phyloP scores from a whole-genome alignment of 2,797 vertebrate species.

The Nasua narica region DNA sequence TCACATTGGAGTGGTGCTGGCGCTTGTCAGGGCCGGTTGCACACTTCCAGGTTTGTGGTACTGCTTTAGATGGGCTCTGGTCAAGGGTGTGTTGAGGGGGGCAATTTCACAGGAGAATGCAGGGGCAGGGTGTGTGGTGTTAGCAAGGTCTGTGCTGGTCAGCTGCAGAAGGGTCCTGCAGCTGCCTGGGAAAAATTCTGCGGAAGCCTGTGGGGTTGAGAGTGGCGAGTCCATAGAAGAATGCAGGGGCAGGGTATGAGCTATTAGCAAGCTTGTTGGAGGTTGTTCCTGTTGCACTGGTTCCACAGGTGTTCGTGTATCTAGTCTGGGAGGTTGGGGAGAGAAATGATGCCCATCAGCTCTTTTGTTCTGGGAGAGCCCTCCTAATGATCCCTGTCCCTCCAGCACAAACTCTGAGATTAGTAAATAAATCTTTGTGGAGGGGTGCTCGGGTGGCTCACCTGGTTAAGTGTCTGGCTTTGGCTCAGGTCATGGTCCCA shows the following conservation, averaged over 20 bases:
- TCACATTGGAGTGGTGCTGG: neutral
- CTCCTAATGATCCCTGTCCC: neutral
- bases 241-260: neutral
- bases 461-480: too few species aligned
- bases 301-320: too few species aligned
- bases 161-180: neutral
- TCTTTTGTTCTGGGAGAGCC: neutral
- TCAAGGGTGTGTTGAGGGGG: neutral
- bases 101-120: neutral
- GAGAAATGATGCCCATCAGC: neutral
- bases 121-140: neutral
- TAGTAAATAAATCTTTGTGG: neutral
- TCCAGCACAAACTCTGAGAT: neutral
- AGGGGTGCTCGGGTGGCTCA: too few species aligned
- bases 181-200: neutral
- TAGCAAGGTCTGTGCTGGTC: neutral
- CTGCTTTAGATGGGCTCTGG: neutral
- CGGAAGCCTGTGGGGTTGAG: neutral
- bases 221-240: neutral
- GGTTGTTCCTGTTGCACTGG: neutral
- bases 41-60: neutral
- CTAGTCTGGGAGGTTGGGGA: neutral
- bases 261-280: neutral
- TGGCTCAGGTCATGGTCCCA: too few species aligned
- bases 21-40: neutral